Evolutionary conservation across 2,797 vertebrate genomes (phyloP), one percentile per base, ranked within the genome.

Genomic region (Propithecus deckenii): DNA sequence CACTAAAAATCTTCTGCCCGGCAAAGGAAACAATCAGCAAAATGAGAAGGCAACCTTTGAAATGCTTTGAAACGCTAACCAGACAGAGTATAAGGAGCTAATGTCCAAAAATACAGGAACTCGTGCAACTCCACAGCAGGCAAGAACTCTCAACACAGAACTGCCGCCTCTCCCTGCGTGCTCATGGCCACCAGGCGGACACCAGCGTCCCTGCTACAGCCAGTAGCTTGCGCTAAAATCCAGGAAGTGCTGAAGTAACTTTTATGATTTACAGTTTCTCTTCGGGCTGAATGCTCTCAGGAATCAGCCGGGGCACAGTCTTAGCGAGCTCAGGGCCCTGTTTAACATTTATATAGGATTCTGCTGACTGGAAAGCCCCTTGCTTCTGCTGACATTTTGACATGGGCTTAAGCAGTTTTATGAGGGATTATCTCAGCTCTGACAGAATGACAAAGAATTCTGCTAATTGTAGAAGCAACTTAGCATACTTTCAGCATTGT

Each of bases 261-360:
- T 90, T 74, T 38, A 50, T 71, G 84, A 95, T 72, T 87, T 35
- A 75, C 32, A 79, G n/a, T 75, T 81, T 76, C 72, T 72, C 43
- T 79, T 35, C 30, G 23, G 43, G 59, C 59, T 92, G 35, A 76
- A 48, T 43, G 88, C 35, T 48, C 67, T 55, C 32, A 85, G 57
- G 84, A 92, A 87, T 92, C 72, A 71, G 57, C 35, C 59, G 20
- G 32, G 30, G 50, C 72, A 84, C 41, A 67, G 81, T 89, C 57
- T 95, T 75, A 57, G 38, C n/a, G 71, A 95, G 74, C 14, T 84
- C 87, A 89, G 78, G 38, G 28, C 38, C 6, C 61, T 95, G 55
- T 95, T 98, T 95, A 98, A 97, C 91, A 97, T 97, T 97, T 97
- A 96, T 94, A 96, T 96, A 95, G 87, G 74, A 98, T 97, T 96